Evolutionary conservation across 2,113 vertebrate genomes (phyloP).

Genomic region (Chaetodon trifascialis): DNA sequence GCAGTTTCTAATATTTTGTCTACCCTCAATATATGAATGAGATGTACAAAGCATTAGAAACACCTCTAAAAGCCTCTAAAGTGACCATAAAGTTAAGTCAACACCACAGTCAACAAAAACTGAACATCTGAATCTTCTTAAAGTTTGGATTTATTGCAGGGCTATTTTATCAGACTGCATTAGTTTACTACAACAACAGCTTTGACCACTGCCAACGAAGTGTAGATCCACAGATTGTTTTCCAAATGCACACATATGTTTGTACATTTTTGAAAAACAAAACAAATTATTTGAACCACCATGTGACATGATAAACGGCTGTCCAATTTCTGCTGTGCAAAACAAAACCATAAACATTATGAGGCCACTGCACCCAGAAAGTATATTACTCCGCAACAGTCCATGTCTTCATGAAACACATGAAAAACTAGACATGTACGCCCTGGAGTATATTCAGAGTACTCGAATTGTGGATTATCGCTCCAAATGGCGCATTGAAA

Average conservation of each 20-base stretch:
- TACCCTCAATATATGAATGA: neutral
- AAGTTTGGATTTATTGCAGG: too few relatives aligned
- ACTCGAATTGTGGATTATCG: neutral
- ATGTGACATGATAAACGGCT: neutral
- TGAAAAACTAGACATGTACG: neutral
- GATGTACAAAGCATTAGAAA: too few relatives aligned
- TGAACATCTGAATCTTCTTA: too few relatives aligned
- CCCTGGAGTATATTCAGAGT: neutral
- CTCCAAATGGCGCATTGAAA: neutral
- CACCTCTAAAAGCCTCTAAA: too few relatives aligned
- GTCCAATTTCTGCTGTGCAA: neutral
- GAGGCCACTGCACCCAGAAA: neutral
- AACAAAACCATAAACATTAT: neutral
- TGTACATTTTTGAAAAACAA: neutral
- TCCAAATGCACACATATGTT: neutral
- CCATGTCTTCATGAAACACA: neutral
- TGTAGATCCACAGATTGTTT: too few relatives aligned
- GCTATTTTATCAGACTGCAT: too few relatives aligned
- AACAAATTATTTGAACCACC: neutral
- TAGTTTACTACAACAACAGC: too few relatives aligned
- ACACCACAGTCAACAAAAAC: too few relatives aligned
- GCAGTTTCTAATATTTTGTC: neutral
- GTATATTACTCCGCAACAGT: neutral
- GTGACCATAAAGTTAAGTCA: neutral
- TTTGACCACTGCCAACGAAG: too few relatives aligned